phyloP scores from a whole-genome alignment of 2,797 vertebrate species.

The Anomalospiza imberbis region DNA sequence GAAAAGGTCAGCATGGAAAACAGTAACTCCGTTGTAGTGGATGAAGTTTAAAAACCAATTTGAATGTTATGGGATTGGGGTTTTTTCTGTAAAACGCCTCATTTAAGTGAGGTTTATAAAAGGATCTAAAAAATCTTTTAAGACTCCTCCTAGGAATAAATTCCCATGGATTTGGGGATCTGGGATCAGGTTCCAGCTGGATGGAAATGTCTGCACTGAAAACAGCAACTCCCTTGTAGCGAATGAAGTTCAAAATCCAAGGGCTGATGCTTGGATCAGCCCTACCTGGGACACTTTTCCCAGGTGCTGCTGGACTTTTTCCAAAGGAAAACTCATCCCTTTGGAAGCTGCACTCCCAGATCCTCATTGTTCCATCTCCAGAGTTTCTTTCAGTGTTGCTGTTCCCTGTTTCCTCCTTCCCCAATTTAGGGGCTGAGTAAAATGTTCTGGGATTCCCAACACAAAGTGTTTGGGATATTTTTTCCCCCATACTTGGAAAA shows the following conservation, averaged over 20 bases:
- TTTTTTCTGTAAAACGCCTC: neutral
- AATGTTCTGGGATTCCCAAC: neutral
- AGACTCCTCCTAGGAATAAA: neutral
- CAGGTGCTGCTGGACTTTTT: neutral
- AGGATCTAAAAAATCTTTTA: neutral
- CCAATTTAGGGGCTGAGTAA: neutral
- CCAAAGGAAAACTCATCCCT: neutral
- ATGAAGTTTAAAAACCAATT: neutral
- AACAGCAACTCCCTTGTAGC: neutral
- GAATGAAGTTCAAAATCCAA: neutral
- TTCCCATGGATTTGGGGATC: neutral
- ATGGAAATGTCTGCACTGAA: neutral
- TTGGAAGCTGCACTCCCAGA: neutral
- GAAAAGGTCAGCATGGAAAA: neutral
- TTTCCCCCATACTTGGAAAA: rapidly evolving
- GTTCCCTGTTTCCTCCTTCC: neutral
- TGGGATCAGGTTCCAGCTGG: neutral
- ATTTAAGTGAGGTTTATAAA: neutral
- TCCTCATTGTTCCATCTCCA: neutral
- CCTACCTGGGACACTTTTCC: neutral
- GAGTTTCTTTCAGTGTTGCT: neutral
- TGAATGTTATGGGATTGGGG: neutral
- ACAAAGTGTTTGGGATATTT: neutral
- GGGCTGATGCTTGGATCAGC: neutral
- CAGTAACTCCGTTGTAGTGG: rapidly evolving